Base-by-base conservation (phyloP, 2,888 invertebrate species). In the Seira ritae region DNA sequence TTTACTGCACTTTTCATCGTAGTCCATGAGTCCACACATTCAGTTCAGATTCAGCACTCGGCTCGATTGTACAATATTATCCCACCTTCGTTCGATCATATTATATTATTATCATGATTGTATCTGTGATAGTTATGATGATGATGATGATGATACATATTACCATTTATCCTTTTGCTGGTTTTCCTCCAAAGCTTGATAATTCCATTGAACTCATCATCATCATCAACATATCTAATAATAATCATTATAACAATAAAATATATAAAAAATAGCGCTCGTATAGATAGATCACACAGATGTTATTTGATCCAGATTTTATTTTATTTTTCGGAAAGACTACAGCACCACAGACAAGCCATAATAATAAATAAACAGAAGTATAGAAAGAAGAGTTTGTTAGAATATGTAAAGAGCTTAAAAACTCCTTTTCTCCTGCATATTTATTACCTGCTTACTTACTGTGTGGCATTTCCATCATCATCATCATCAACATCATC, bases 181-280 rank as follows among this genome's bases (percentile, higher is more conserved):
- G n/a, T n/a, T n/a, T n/a, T n/a, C n/a, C n/a, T n/a, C n/a, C n/a
- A 31, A 12, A 55, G 55, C 3, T 8, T 8, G 55, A 55, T 55
- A n/a, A 55, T 55, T 12, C 55, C 55, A 12, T 55, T 55, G 55
- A 55, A 55, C 55, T 55, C 55, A 55, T 55, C 55, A 55, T 55
- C 6, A 42, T 42, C 42, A 42, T 42, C 6, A 42, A n/a, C n/a
- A n/a, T n/a, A n/a, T n/a, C n/a, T n/a, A n/a, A n/a, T 42, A 42
- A 42, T 42, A 55, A 55, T 55, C 55, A 17, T 55, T 3, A 55
- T 55, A 55, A 31, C 31, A 31, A 31, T 31, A 31, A 31, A 4
- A n/a, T n/a, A n/a, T n/a, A n/a, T n/a, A n/a, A 31, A 31, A 31
- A 31, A 31, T 31, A 31, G 31, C 31, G 55, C 55, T 55, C 55